Percentiles rank a stretch among this genome's conserved stretches.
phyloP scores from a whole-genome alignment of 2,797 vertebrate species.

The Artibeus jamaicensis region DNA sequence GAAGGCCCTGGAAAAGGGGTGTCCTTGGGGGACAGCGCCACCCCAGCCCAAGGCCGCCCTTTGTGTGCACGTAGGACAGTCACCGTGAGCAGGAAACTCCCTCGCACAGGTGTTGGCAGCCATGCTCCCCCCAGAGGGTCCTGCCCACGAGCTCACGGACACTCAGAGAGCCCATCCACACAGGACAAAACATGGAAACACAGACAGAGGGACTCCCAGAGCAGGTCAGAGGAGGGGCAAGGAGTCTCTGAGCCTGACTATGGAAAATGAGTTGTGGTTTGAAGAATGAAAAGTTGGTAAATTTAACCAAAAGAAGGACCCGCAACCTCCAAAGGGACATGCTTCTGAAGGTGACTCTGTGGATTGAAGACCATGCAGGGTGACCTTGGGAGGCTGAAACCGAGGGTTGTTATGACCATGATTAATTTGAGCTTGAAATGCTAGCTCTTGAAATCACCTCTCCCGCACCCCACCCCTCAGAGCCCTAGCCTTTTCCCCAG shows the following conservation, averaged over 20 bases:
- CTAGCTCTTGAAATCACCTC: neutral
- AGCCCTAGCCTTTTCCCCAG: neutral
- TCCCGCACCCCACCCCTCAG: fast-evolving
- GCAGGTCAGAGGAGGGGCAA: neutral
- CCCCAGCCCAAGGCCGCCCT: neutral
- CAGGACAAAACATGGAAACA: neutral
- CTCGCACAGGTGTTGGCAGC: neutral
- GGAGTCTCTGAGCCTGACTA: neutral
- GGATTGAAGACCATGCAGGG: neutral
- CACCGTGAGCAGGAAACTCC: conserved; percentile 65
- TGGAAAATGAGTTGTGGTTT: neutral
- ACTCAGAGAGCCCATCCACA: neutral
- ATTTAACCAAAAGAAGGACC: neutral
- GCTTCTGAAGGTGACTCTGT: neutral
- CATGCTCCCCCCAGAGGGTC: neutral
- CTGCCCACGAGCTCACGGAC: too few relatives aligned
- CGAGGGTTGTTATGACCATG: too few relatives aligned
- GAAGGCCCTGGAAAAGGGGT: neutral
- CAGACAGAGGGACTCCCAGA: too few relatives aligned
- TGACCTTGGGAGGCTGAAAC: neutral
- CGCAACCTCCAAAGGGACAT: neutral
- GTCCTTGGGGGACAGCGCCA: neutral
- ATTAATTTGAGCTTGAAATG: neutral
- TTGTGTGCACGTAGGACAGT: neutral
- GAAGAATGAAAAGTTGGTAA: neutral